Evolutionary conservation across 2,888 invertebrate genomes (phyloP).

Genomic region (Shargacucullia verbasci): DNA sequence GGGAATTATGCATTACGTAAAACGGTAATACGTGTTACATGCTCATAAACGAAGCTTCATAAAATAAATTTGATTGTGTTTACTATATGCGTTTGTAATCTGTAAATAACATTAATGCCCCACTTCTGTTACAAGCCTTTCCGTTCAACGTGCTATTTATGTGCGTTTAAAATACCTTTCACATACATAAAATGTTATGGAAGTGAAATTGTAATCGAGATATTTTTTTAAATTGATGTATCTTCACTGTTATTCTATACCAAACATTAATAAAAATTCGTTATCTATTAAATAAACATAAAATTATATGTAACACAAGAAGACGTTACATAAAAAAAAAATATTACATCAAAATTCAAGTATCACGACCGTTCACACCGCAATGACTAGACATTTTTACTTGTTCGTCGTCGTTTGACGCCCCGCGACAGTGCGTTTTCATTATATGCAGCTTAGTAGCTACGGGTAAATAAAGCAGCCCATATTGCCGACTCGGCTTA

Average conservation of each 20-base stretch:
- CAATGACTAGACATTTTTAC: conserved; percentile 72
- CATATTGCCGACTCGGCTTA: conserved; percentile 85
- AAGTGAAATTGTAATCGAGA: conserved; percentile 6
- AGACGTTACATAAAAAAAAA: neutral
- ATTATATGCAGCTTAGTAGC: conserved; percentile 89
- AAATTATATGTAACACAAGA: too few species aligned
- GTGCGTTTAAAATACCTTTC: conserved; percentile 23
- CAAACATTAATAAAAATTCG: neutral
- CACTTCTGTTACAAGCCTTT: conserved; percentile 49
- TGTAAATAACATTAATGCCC: conserved; percentile 48
- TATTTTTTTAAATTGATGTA: neutral
- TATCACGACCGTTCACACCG: conserved; percentile 66
- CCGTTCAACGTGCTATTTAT: conserved; percentile 23
- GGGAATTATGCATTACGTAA: conserved; percentile 70
- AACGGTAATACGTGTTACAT: conserved; percentile 62
- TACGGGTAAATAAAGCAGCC: conserved; percentile 85
- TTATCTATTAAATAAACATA: too few species aligned
- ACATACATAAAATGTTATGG: conserved; percentile 7
- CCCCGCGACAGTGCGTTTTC: conserved; percentile 88
- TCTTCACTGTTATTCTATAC: neutral
- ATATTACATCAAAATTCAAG: conserved; percentile 41
- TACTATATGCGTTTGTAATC: conserved; percentile 41
- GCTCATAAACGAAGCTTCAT: conserved; percentile 51
- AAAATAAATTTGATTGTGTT: conserved; percentile 57
- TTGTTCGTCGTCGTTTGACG: conserved; percentile 78